Percentiles rank a stretch among this genome's conserved stretches.
Conservation (phyloP, 2,888 invertebrate species). For the Noctua janthe region DNA sequence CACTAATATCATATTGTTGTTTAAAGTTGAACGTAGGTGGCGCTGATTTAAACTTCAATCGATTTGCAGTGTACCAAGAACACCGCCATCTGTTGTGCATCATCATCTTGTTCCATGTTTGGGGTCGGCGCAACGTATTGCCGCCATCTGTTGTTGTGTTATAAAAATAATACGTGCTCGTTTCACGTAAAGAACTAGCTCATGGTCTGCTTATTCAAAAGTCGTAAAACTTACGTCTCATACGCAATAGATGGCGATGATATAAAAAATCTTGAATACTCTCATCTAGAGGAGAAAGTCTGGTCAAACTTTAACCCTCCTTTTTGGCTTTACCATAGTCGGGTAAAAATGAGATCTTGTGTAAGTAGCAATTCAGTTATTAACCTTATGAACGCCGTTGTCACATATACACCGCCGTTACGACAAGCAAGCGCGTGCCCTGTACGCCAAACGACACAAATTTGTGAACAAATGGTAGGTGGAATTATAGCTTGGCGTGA, state of each 20-base stretch:
- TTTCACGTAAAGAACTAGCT: slow-evolving; percentile 30
- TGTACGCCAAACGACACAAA: no score
- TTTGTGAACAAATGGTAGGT: no score
- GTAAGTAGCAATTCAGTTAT: no score
- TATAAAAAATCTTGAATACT: background rate
- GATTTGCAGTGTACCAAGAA: fast-evolving
- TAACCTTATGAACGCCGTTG: no score
- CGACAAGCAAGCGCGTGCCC: no score
- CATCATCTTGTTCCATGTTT: background rate
- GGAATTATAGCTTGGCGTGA: no score
- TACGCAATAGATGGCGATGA: slow-evolving; percentile 34
- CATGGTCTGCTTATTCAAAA: no score
- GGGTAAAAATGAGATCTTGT: background rate
- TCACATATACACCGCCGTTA: no score
- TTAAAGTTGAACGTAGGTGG: slow-evolving; percentile 7
- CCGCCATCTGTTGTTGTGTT: background rate
- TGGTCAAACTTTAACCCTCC: background rate
- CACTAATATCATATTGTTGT: background rate
- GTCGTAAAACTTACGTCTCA: fast-evolving
- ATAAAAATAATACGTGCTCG: slow-evolving; percentile 11
- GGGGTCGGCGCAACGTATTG: no score
- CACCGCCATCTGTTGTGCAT: slow-evolving; percentile 57
- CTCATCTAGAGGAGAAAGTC: background rate
- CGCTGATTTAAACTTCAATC: background rate
- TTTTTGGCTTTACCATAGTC: background rate